These are phyloP conservation scores for Trichoplusia ni DNA, from an alignment of 1,140 invertebrate species.

Conservation along the genomic window DNA sequence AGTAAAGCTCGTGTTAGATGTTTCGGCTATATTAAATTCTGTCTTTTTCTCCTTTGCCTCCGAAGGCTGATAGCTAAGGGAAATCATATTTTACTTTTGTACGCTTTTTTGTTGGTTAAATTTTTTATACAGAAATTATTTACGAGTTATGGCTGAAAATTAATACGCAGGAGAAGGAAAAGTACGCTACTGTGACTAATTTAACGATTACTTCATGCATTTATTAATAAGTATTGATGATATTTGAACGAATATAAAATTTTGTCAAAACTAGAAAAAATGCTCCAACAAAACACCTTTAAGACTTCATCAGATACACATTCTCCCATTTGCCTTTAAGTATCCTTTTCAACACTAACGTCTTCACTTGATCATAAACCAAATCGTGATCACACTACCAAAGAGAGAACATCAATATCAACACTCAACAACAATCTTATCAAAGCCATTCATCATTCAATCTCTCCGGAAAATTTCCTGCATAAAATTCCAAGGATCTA, in stretches of 20 bases:
- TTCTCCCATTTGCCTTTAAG: too few relatives aligned
- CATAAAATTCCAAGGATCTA: constrained; percentile 34
- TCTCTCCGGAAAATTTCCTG: constrained; percentile 1
- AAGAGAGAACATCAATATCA: background rate
- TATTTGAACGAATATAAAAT: too few relatives aligned
- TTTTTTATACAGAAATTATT: background rate
- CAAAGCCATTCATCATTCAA: background rate
- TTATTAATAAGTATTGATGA: too few relatives aligned
- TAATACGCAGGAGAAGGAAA: too few relatives aligned
- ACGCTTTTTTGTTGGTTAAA: background rate
- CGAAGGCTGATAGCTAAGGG: constrained; percentile 56
- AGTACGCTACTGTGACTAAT: too few relatives aligned
- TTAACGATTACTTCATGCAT: too few relatives aligned
- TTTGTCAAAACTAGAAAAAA: too few relatives aligned
- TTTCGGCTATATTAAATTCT: constrained; percentile 77
- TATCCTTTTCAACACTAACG: too few relatives aligned
- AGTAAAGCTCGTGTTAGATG: constrained; percentile 55
- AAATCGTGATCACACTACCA: too few relatives aligned
- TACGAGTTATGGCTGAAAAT: background rate
- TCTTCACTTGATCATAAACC: too few relatives aligned
- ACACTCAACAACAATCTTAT: background rate
- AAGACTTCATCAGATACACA: too few relatives aligned
- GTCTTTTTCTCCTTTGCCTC: constrained; percentile 65
- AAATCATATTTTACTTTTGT: constrained; percentile 61
- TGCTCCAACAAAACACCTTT: too few relatives aligned